Base-by-base conservation (phyloP, 2,113 vertebrate genomes). In the Tragulus kanchil region DNA sequence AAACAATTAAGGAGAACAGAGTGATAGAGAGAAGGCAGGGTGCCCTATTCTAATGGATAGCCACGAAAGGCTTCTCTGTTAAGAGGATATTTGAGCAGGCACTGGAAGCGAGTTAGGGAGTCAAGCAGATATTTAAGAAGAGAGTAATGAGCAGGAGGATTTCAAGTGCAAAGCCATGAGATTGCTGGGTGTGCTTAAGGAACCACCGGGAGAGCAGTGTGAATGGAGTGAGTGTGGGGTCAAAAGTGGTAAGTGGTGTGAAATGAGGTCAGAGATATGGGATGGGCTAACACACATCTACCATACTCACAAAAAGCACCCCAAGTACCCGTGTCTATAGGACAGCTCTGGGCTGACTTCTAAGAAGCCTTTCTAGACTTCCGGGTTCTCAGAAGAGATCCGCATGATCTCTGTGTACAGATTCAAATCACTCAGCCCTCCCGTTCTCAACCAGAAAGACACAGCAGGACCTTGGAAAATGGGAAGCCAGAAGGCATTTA, bases 131-230 rank as follows among this genome's bases (percentile, higher is more conserved):
- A 88, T 48, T 95, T n/a, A 58, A 56, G 59, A 87, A 65, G 56
- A 36, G 58, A 79, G 36, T 45, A 31, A 87, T 1, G 52, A 84
- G 21, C 50, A 11, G 21, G 8, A 28, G 64, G 50, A 79, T 36
- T 67, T 10, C 52, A 58, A 62, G 6, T 15, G 48, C 56, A n/a
- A 75, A 90, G 52, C 9, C 13, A 42, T 9, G 77, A 58, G 16
- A n/a, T 6, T 14, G 3, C 23, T 8, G 31, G 21, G 23, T 0
- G 0, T 8, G 17, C 14, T 7, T 59, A 16, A 67, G 61, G 6
- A 58, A 16, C 28, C 31, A 6, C 21, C 1, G 0, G 2, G 4
- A 75, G 28, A 64, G n/a, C 45, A 6, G 58, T 8, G n/a, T 6
- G 11, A 7, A 58, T 42, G 7, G 23, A 56, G 48, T 1, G 36